Evolutionary conservation across 2,113 vertebrate species (phyloP).

Genomic region (Corydoras maculifer): DNA sequence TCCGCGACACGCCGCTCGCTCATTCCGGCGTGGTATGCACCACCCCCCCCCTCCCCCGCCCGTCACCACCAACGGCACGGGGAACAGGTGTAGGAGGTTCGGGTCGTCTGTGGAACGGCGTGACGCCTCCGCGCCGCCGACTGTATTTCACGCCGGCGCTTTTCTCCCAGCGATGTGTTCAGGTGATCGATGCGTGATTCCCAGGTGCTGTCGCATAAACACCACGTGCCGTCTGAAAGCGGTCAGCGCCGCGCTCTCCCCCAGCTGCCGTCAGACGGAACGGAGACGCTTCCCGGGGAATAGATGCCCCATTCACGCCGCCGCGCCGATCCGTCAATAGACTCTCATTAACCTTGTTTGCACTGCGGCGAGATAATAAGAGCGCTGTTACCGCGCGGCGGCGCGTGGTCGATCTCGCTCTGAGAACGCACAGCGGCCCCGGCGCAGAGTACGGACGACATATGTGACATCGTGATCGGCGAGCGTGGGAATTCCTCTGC

Average conservation of each 20-base stretch:
- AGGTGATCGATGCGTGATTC: not conserved
- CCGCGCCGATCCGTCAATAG: constrained; percentile 34
- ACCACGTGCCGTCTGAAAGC: not conserved
- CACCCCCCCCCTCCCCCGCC: too few species aligned
- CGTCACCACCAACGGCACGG: too few species aligned
- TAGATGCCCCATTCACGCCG: constrained; percentile 6
- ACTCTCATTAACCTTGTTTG: constrained; percentile 45
- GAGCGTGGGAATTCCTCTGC: too few species aligned
- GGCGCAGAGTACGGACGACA: too few species aligned
- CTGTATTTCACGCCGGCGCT: too few species aligned
- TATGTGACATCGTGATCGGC: too few species aligned
- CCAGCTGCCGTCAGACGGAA: not conserved
- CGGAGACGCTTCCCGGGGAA: constrained; percentile 15
- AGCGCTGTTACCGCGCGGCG: constrained; percentile 13
- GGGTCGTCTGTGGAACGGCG: too few species aligned
- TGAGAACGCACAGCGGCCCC: too few species aligned
- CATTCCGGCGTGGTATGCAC: too few species aligned
- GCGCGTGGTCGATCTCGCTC: constrained; percentile 27
- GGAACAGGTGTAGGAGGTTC: too few species aligned
- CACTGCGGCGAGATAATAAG: constrained; percentile 34
- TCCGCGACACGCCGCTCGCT: constrained; percentile 26
- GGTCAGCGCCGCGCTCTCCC: not conserved
- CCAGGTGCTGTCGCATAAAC: constrained; percentile 6
- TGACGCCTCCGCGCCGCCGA: too few species aligned
- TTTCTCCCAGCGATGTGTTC: too few species aligned